A percentile compares a stretch with the other conserved stretches of the same genome.
phyloP scores from a whole-genome alignment of 2,888 invertebrate genomes.

The Drosophila rubida region DNA sequence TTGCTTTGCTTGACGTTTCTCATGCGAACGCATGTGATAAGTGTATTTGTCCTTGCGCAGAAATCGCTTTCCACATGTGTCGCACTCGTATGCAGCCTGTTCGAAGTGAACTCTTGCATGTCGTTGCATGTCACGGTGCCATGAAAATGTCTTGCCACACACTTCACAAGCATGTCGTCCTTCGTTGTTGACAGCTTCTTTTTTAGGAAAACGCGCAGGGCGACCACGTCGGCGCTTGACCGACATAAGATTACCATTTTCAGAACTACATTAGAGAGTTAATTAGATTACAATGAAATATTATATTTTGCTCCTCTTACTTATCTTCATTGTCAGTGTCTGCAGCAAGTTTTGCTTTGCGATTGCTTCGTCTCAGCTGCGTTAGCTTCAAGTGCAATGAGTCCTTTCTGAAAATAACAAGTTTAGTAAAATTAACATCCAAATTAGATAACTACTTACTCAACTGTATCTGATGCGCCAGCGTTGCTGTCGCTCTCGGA shows the following conservation, averaged over 20 bases:
- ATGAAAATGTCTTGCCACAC: slow-evolving; percentile 82
- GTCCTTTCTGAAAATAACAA: slow-evolving; percentile 23
- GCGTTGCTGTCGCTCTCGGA: slow-evolving; percentile 33
- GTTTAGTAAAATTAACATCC: not conserved
- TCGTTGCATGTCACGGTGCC: slow-evolving; percentile 81
- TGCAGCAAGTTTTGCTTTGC: slow-evolving; percentile 28
- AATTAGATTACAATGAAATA: not conserved
- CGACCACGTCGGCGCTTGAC: slow-evolving; percentile 69
- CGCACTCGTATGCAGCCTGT: slow-evolving; percentile 63
- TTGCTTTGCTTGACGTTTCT: slow-evolving; percentile 39
- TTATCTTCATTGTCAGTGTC: slow-evolving; percentile 46
- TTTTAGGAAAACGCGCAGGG: slow-evolving; percentile 46
- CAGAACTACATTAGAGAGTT: slow-evolving; percentile 6
- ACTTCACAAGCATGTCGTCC: slow-evolving; percentile 75
- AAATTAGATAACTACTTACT: slow-evolving; percentile 24
- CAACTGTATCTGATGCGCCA: not conserved
- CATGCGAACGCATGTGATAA: slow-evolving; percentile 70
- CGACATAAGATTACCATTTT: not conserved
- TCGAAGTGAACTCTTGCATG: slow-evolving; percentile 78
- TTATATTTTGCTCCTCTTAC: slow-evolving; percentile 14
- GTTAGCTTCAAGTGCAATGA: slow-evolving; percentile 13
- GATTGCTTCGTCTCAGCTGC: slow-evolving; percentile 48
- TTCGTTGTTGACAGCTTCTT: slow-evolving; percentile 38
- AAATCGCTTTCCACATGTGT: slow-evolving; percentile 72
- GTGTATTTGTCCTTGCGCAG: slow-evolving; percentile 78